Evolutionary conservation across 1,140 invertebrate genomes (phyloP).

Genomic region (Akabosia matsudoensis): DNA sequence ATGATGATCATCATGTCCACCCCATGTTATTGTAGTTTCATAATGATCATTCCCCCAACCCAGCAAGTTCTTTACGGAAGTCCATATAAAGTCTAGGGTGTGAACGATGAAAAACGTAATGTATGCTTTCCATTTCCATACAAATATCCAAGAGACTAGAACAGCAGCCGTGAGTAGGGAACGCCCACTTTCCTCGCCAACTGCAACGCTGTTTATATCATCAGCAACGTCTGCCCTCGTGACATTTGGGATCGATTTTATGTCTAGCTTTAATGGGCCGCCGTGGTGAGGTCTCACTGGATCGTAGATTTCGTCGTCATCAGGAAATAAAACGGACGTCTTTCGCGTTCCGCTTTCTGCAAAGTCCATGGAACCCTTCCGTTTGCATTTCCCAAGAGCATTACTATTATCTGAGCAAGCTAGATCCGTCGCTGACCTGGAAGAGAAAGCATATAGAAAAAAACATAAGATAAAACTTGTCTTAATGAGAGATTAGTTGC

Average conservation of each 20-base stretch:
- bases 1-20: neutral
- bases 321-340: too few species aligned
- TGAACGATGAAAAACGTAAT: neutral
- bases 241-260: neutral
- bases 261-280: neutral
- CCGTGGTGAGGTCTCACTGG: neutral
- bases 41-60: neutral
- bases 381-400: neutral
- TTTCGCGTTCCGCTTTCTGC: too few species aligned
- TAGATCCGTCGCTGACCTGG: too few species aligned
- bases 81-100: neutral
- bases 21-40: neutral
- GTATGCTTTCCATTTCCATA: neutral
- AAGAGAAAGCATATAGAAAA: too few species aligned
- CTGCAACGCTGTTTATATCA: neutral
- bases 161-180: neutral
- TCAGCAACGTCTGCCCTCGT: neutral
- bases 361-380: neutral
- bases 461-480: too few species aligned
- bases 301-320: neutral
- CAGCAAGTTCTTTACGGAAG: neutral
- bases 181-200: neutral
- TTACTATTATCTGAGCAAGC: too few species aligned
- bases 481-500: too few species aligned
- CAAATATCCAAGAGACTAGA: neutral